Evolutionary conservation across 30 jellyfish, hydroid and myxozoan species (phyloP).

Genomic region (Phacellophora camtschatica): DNA sequence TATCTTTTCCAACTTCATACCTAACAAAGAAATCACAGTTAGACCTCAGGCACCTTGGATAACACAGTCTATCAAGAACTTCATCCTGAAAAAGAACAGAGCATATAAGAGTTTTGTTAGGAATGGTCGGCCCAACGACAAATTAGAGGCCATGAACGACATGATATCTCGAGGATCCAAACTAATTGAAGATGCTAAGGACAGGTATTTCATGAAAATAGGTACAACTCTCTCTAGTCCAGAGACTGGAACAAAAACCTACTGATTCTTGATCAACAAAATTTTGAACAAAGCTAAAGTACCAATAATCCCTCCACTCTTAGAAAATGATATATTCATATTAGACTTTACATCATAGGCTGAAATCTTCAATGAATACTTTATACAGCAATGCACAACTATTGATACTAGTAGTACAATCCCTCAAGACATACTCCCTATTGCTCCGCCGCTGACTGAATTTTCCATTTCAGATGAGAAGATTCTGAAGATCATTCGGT

Average conservation of each 20-base stretch:
- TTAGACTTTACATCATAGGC: no score
- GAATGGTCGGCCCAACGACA: neutral
- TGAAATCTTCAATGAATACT: no score
- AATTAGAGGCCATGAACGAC: neutral
- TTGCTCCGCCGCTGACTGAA: no score
- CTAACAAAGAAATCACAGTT: neutral
- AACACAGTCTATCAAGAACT: neutral
- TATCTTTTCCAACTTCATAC: neutral
- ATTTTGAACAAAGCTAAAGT: no score
- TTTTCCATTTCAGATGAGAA: no score
- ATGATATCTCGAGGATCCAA: neutral
- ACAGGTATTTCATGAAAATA: no score
- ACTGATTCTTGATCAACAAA: neutral
- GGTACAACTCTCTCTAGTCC: neutral
- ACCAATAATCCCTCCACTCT: no score
- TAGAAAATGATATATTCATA: no score
- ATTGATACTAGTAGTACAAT: no score
- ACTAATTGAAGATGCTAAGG: neutral
- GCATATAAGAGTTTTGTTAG: neutral
- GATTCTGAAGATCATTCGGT: no score
- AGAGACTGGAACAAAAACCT: neutral
- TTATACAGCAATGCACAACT: no score
- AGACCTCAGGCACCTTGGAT: neutral
- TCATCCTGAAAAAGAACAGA: neutral
- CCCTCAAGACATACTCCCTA: no score